Conservation (phyloP, 1,140 invertebrate species). For the Drosophila sproati region DNA sequence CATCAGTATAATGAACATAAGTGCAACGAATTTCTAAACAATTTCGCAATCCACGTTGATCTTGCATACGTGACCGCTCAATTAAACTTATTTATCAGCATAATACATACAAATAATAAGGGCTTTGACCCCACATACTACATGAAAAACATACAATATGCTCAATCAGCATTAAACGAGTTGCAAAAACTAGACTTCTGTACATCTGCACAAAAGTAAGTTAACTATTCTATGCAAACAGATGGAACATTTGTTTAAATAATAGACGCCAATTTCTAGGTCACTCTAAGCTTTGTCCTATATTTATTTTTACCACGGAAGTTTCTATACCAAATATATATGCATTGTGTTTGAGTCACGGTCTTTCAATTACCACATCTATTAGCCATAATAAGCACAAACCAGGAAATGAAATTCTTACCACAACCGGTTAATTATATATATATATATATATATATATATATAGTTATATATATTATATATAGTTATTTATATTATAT, state of each 20-base stretch:
- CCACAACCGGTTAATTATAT: no score
- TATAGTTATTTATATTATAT: no score
- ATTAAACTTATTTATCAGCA: conserved; percentile 41
- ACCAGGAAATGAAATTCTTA: no score
- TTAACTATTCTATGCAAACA: neutral
- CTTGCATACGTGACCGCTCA: conserved; percentile 20
- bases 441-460: no score
- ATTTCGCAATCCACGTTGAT: conserved; percentile 4
- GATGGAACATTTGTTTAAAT: neutral
- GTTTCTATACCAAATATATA: no score
- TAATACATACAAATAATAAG: neutral
- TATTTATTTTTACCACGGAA: neutral
- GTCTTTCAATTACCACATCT: no score
- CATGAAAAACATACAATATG: neutral
- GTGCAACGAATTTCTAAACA: neutral
- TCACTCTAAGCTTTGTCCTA: neutral
- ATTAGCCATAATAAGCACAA: no score
- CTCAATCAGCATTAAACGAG: neutral
- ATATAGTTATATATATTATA: no score
- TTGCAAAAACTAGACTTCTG: conserved; percentile 3
- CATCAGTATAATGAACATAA: neutral
- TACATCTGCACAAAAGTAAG: conserved; percentile 7
- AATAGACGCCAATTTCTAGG: no score
- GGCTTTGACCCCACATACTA: conserved; percentile 1
- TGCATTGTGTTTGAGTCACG: no score